phyloP scores from a whole-genome alignment of 2,888 invertebrate genomes.

The Conops quadrifasciatus region DNA sequence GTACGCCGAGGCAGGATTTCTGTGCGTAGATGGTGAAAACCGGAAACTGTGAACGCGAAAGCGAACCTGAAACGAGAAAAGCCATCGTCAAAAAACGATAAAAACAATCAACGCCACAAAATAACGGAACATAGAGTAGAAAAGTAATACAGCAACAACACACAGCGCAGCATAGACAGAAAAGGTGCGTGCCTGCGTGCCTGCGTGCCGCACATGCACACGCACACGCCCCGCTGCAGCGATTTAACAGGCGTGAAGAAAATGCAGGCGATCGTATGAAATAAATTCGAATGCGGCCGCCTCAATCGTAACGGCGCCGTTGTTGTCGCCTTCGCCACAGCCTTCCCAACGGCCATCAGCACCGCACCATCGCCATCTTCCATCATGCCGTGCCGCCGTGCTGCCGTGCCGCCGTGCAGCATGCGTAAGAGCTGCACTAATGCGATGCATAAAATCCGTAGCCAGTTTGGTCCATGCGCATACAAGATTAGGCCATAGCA shows the following conservation, averaged over 20 bases:
- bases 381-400: no score
- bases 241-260: slow-evolving; percentile 59
- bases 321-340: background rate
- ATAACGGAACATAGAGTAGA: slow-evolving; percentile 28
- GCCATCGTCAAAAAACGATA: background rate
- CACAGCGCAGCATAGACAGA: slow-evolving; percentile 44
- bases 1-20: slow-evolving; percentile 89
- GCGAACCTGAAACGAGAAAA: slow-evolving; percentile 73
- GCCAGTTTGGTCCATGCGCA: background rate
- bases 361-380: no score
- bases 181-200: background rate
- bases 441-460: background rate
- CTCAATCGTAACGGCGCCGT: background rate
- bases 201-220: slow-evolving; percentile 42
- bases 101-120: slow-evolving; percentile 27
- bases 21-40: slow-evolving; percentile 97
- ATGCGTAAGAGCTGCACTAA: no score
- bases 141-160: slow-evolving; percentile 41
- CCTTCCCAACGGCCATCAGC: no score
- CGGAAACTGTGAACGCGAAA: slow-evolving; percentile 92
- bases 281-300: slow-evolving; percentile 7
- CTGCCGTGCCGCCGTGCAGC: no score
- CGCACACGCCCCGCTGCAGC: slow-evolving; percentile 55
- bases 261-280: slow-evolving; percentile 21
- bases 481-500: background rate